Conservation (phyloP, 2,888 invertebrate species). For the Sturmia bella region DNA sequence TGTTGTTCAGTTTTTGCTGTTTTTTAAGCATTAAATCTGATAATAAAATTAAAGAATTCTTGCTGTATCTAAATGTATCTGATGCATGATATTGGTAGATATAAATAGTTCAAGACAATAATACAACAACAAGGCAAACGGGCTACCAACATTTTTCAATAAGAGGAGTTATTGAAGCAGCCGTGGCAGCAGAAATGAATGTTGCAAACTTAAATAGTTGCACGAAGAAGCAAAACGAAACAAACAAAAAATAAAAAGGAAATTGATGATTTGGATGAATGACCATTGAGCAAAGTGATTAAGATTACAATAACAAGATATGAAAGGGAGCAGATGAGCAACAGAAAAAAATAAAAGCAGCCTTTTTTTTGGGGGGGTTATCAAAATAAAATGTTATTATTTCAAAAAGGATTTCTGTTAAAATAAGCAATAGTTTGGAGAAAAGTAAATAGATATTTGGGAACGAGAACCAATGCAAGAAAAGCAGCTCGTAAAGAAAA, state of each 20-base stretch:
- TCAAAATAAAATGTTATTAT: too few relatives aligned
- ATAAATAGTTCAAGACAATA: not conserved
- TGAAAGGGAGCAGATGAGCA: constrained; percentile 15
- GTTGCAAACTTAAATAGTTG: constrained; percentile 57
- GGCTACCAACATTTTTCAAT: not conserved
- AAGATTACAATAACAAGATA: constrained; percentile 79
- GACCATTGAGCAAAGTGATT: constrained; percentile 80
- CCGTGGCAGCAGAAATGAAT: constrained; percentile 36
- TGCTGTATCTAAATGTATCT: constrained; percentile 59
- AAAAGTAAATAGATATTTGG: not conserved
- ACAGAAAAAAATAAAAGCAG: not conserved
- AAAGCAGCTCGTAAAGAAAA: too few relatives aligned
- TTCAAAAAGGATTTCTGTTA: too few relatives aligned
- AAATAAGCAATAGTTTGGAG: not conserved
- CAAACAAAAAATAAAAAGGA: constrained; percentile 72
- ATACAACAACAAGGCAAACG: constrained; percentile 12
- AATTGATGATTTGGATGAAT: constrained; percentile 81
- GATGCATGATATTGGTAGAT: constrained; percentile 56
- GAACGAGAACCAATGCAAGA: too few relatives aligned
- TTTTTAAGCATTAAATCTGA: constrained; percentile 50
- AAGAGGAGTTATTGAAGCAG: constrained; percentile 15
- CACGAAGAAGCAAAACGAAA: too few relatives aligned
- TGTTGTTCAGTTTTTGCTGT: not conserved
- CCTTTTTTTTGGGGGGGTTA: not conserved
- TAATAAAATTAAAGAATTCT: constrained; percentile 62